phyloP scores from a whole-genome alignment of 2,113 vertebrate species.

The Octodon degus region DNA sequence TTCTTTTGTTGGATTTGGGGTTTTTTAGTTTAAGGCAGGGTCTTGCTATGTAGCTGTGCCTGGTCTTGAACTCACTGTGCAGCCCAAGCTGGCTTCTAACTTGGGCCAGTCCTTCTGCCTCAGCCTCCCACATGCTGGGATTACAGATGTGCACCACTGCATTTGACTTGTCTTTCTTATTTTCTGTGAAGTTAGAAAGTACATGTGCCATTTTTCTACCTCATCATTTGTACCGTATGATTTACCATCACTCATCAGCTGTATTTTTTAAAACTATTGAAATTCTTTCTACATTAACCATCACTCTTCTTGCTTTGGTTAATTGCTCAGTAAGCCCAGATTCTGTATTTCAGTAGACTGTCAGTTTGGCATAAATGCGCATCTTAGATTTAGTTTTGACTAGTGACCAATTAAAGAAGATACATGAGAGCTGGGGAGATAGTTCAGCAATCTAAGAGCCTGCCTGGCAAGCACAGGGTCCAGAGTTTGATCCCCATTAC shows the following conservation, averaged over 20 bases:
- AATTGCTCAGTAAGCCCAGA: background rate
- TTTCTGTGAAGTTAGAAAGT: constrained; percentile 10
- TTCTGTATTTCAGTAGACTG: background rate
- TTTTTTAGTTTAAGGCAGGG: background rate
- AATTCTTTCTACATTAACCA: background rate
- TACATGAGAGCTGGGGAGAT: background rate
- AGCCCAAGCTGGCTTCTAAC: background rate
- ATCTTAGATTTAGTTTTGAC: constrained; percentile 4
- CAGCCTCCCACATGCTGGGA: background rate
- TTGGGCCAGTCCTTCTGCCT: background rate
- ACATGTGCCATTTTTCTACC: background rate
- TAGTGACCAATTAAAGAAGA: constrained; percentile 30
- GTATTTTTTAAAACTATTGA: background rate
- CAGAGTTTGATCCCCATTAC: too few relatives aligned
- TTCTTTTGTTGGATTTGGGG: background rate
- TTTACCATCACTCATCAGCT: too few relatives aligned
- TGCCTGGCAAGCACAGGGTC: too few relatives aligned
- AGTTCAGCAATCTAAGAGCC: too few relatives aligned
- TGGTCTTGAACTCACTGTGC: background rate
- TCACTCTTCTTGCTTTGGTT: background rate
- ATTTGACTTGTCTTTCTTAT: background rate
- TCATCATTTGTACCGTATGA: background rate
- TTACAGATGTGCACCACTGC: background rate
- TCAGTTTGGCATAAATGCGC: background rate
- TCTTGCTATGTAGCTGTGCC: background rate